phyloP scores from a whole-genome alignment of 2,888 invertebrate species.

The Flabesymbios commensalis region DNA sequence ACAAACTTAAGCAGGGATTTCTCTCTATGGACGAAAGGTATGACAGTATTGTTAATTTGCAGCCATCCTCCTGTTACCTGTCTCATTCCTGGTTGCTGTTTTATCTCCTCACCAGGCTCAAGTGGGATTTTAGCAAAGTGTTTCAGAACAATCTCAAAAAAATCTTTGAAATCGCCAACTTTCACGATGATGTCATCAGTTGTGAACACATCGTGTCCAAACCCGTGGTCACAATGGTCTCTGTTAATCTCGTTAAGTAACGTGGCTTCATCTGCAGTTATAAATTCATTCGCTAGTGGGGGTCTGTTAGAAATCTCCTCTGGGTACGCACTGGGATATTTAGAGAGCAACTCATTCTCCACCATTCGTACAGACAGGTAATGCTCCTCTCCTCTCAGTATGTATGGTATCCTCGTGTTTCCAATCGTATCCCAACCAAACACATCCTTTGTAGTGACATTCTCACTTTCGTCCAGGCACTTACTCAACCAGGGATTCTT shows the following conservation, averaged over 20 bases:
- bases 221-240: constrained; percentile 88
- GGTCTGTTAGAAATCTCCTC: constrained; percentile 86
- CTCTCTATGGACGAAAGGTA: constrained; percentile 78
- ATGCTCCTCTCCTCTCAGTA: constrained; percentile 79
- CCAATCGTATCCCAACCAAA: constrained; percentile 92
- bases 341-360: constrained; percentile 75
- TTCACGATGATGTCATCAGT: constrained; percentile 88
- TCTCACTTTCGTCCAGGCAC: too few relatives aligned
- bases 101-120: too few relatives aligned
- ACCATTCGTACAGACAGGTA: constrained; percentile 94
- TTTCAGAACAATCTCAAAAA: constrained; percentile 78
- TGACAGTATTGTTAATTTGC: constrained; percentile 80
- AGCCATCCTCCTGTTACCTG: constrained; percentile 56
- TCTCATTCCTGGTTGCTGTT: too few relatives aligned
- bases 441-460: constrained; percentile 64
- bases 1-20: too few relatives aligned
- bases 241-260: constrained; percentile 90
- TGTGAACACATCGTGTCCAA: constrained; percentile 85
- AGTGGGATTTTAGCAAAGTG: constrained; percentile 55
- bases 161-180: constrained; percentile 81
- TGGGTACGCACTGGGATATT: constrained; percentile 63
- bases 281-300: constrained; percentile 89
- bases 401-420: constrained; percentile 75
- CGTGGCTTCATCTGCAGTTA: constrained; percentile 86
- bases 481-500: too few relatives aligned